A percentile compares a stretch with the other conserved stretches of the same genome.
phyloP scores from a whole-genome alignment of 2,888 invertebrate species.

The Phengaris alcon region DNA sequence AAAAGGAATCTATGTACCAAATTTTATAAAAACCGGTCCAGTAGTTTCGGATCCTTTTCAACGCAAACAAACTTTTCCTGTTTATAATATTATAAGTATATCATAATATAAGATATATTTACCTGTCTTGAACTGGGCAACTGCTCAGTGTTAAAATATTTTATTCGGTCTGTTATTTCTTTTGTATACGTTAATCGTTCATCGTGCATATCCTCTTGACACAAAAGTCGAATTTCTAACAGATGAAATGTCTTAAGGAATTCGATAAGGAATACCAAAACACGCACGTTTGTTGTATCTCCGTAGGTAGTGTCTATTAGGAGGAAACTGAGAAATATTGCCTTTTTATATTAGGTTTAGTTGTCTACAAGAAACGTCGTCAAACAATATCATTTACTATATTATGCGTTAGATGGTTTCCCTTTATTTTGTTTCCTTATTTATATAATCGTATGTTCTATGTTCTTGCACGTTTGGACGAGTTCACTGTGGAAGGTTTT shows the following conservation, averaged over 20 bases:
- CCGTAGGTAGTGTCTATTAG: neutral
- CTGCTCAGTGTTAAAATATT: too few species aligned
- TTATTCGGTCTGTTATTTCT: too few species aligned
- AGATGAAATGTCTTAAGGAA: neutral
- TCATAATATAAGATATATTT: too few species aligned
- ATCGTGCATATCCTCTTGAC: too few species aligned
- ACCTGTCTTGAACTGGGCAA: too few species aligned
- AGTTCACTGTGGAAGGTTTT: conserved; percentile 1
- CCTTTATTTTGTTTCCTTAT: conserved; percentile 6
- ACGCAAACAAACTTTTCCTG: too few species aligned
- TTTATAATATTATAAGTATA: too few species aligned
- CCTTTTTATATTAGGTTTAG: conserved; percentile 22
- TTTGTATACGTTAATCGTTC: too few species aligned
- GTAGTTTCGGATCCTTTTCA: too few species aligned
- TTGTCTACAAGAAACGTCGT: conserved; percentile 16
- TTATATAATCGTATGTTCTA: neutral
- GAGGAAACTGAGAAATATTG: conserved; percentile 21
- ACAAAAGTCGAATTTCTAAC: too few species aligned
- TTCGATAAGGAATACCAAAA: neutral
- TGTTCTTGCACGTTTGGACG: neutral
- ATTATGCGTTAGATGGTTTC: conserved; percentile 8
- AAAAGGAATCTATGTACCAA: too few species aligned
- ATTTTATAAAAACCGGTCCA: too few species aligned
- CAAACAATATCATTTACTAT: neutral
- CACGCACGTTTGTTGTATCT: neutral